Percentiles rank a stretch among this genome's conserved stretches.
phyloP scores from a whole-genome alignment of 2,888 invertebrate genomes.

The Syrphus vitripennis region DNA sequence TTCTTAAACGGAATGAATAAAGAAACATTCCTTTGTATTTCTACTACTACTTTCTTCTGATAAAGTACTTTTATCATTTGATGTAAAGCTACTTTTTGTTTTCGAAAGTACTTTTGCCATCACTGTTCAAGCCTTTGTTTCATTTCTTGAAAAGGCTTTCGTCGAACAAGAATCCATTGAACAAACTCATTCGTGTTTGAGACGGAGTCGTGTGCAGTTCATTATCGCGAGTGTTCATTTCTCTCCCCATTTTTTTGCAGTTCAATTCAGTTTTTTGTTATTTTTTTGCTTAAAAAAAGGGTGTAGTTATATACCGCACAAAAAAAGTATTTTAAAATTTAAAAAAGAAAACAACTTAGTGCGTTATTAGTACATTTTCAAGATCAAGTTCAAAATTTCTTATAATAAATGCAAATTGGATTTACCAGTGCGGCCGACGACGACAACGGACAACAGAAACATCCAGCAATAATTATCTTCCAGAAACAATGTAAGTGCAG shows the following conservation, averaged over 20 bases:
- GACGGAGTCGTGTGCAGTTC: constrained; percentile 76
- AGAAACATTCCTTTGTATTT: too few relatives aligned
- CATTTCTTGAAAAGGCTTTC: constrained; percentile 29
- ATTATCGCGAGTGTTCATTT: constrained; percentile 62
- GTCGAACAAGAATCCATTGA: constrained; percentile 37
- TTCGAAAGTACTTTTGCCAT: background rate
- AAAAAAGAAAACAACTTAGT: constrained; percentile 19
- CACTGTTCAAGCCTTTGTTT: constrained; percentile 2
- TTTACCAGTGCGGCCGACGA: constrained; percentile 49
- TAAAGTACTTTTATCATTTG: too few relatives aligned
- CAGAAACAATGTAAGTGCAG: constrained; percentile 59
- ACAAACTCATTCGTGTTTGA: constrained; percentile 77
- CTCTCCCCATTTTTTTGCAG: constrained; percentile 40
- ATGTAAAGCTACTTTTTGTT: too few relatives aligned
- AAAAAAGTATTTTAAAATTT: constrained; percentile 5
- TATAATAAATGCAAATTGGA: constrained; percentile 53
- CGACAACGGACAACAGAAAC: background rate
- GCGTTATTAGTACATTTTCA: constrained; percentile 3
- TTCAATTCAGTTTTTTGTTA: constrained; percentile 50
- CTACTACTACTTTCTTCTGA: background rate
- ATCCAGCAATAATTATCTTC: background rate
- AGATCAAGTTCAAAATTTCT: background rate
- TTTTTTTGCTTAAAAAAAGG: constrained; percentile 49
- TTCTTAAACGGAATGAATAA: too few relatives aligned
- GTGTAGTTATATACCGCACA: constrained; percentile 47